These are phyloP conservation scores for Petromus typicus DNA, from an alignment of 2,113 vertebrate genomes.

Conservation along the genomic window DNA sequence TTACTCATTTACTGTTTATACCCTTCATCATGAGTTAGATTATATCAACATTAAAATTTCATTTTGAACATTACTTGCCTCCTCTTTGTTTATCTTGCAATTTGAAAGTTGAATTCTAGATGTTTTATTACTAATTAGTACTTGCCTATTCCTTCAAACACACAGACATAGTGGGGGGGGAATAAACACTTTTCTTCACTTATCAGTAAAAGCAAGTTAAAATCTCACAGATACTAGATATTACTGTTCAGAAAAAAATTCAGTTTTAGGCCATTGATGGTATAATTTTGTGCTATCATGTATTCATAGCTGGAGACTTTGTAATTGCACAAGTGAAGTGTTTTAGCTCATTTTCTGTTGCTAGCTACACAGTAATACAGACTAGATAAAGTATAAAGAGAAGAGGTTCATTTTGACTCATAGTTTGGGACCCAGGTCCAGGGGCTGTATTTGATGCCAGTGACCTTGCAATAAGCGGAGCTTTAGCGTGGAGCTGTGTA, in stretches of 20 bases:
- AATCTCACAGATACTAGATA: background rate
- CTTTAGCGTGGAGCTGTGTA: too few relatives aligned
- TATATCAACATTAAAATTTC: constrained; percentile 69
- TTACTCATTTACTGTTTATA: constrained; percentile 63
- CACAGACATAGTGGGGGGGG: background rate
- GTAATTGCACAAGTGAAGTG: background rate
- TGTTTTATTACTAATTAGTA: constrained; percentile 56
- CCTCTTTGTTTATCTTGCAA: constrained; percentile 58
- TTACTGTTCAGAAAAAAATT: background rate
- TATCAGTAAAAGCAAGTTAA: background rate
- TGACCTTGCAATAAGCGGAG: background rate
- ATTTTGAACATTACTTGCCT: constrained; percentile 38
- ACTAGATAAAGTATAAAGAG: background rate
- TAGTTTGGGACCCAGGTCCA: background rate
- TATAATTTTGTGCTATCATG: background rate
- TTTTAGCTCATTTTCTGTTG: background rate
- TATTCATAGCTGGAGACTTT: background rate
- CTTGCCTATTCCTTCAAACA: constrained; percentile 35
- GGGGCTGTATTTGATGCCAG: background rate
- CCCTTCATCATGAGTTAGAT: constrained; percentile 16
- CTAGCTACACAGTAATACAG: background rate
- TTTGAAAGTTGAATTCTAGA: constrained; percentile 58
- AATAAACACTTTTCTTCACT: background rate
- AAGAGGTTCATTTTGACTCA: background rate
- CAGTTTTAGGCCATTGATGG: background rate